Percentiles rank a stretch among this genome's conserved stretches.
phyloP scores from a whole-genome alignment of 2,797 vertebrate genomes.

The Emydoidea blandingii region DNA sequence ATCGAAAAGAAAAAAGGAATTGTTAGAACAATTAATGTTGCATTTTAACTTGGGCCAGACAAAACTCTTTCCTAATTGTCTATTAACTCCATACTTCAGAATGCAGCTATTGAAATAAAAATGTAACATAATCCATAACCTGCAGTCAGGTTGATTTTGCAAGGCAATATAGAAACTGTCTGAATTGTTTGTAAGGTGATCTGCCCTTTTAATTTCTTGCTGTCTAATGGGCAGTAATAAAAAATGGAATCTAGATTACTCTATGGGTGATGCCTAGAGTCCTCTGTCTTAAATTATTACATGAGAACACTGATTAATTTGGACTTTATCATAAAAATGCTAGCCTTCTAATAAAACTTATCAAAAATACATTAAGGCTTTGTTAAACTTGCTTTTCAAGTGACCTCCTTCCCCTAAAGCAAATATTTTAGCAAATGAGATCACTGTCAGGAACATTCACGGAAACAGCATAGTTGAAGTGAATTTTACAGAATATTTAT shows the following conservation, averaged over 20 bases:
- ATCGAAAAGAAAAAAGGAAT: not conserved
- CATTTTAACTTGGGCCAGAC: not conserved
- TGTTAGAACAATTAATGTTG: not conserved
- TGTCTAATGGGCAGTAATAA: not conserved
- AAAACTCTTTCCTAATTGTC: not conserved
- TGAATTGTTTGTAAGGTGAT: not conserved
- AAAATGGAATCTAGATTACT: not conserved
- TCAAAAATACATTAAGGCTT: not conserved
- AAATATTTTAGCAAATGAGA: not conserved
- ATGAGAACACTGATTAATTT: not conserved
- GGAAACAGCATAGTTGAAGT: not conserved
- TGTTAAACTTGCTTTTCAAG: not conserved
- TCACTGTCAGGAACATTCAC: not conserved
- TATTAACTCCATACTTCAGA: not conserved
- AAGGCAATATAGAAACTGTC: not conserved
- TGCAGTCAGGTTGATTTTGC: not conserved
- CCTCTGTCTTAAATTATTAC: not conserved
- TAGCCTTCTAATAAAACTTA: not conserved
- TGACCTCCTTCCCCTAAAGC: not conserved
- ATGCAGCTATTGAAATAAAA: not conserved
- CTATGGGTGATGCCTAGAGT: not conserved
- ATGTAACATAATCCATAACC: not conserved
- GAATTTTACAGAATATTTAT: slow-evolving; percentile 17
- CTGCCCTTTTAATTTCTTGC: not conserved
- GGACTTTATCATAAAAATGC: not conserved